Base-by-base conservation (phyloP, 2,113 vertebrate genomes). In the Phylloscopus whistleri region DNA sequence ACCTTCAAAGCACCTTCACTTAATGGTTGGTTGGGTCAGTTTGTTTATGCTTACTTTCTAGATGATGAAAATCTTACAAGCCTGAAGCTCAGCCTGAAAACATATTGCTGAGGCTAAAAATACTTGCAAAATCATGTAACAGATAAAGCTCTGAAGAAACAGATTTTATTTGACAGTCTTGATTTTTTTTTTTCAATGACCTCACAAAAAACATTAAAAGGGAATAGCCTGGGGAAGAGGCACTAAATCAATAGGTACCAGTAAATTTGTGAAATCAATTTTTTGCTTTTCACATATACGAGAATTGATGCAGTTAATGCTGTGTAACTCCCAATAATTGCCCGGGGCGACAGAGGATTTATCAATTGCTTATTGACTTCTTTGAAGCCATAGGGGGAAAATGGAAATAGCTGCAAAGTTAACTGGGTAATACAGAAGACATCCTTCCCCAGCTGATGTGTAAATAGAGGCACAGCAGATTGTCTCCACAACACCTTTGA, bases 281-380 rank as follows among this genome's bases (percentile, higher is more conserved):
- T 97, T 98, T 97, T 98, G 94, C 94, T 98, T 95, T 95, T 97
- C 91, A 96, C 94, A 96, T 96, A 94, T 91, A 97, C 46, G n/a
- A 97, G 96, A 97, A 97, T 91, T 96, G 97, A 98, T 97, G 96
- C 95, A 95, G 95, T 96, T 22, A 74, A 39, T 94, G 94, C 95
- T 96, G 92, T 97, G 94, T 95, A 97, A 95, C 93, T 98, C 93
- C 92, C 94, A 97, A 98, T 98, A 98, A 98, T 98, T 98, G 96
- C 93, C 63, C 80, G 87, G n/a, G 89, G 94, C 89, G 95, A 98
- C 96, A 97, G 95, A 97, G 96, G 97, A 97, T 97, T 97, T 98
- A 98, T 98, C 97, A 98, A 97, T 98, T 97, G 95, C 94, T 97
- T 97, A 98, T 97, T 98, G 97, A 97, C 92, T 96, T 93, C 80